These are phyloP conservation scores for Drosophila multiciliata DNA, from an alignment of 2,888 invertebrate genomes.

Conservation along the genomic window DNA sequence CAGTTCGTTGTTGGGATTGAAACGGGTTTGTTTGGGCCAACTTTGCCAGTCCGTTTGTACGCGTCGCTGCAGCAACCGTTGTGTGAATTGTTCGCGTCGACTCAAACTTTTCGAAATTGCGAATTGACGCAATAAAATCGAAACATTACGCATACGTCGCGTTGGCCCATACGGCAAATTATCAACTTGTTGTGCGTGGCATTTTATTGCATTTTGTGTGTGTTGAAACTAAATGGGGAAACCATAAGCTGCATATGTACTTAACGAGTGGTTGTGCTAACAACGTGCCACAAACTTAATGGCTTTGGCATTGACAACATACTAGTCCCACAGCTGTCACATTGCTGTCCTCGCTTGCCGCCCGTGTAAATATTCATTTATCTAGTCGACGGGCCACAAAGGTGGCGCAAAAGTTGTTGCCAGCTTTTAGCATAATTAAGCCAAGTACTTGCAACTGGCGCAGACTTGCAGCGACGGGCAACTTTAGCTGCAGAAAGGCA, in stretches of 20 bases:
- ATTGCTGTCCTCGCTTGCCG: conserved; percentile 2
- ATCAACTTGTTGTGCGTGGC: conserved; percentile 27
- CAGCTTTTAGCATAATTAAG: conserved; percentile 74
- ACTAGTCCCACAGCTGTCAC: conserved; percentile 24
- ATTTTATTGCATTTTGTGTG: not conserved
- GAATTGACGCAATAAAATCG: conserved; percentile 20
- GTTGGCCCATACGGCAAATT: conserved; percentile 6
- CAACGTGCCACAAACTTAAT: conserved; percentile 44
- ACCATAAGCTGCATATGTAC: conserved; percentile 8
- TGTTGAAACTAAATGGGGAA: conserved; percentile 4
- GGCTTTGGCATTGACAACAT: conserved; percentile 70
- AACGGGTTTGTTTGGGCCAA: conserved; percentile 35
- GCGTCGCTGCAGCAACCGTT: conserved; percentile 53
- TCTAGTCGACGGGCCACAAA: conserved; percentile 34
- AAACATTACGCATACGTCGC: conserved; percentile 46
- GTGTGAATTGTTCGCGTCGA: conserved; percentile 17
- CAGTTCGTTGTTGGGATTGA: conserved; percentile 28
- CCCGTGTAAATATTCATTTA: conserved; percentile 61
- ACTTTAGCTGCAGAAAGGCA: conserved; percentile 24
- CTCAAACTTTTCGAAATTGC: not conserved
- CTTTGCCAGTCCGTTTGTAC: conserved; percentile 55
- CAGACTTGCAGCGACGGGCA: not conserved
- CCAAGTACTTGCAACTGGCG: conserved; percentile 16
- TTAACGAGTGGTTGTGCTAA: conserved; percentile 14
- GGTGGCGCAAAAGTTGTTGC: conserved; percentile 54